Evolutionary conservation across 92 coral and sea anemone genomes (phyloP).

Genomic region (Epizoanthus stellaris): DNA sequence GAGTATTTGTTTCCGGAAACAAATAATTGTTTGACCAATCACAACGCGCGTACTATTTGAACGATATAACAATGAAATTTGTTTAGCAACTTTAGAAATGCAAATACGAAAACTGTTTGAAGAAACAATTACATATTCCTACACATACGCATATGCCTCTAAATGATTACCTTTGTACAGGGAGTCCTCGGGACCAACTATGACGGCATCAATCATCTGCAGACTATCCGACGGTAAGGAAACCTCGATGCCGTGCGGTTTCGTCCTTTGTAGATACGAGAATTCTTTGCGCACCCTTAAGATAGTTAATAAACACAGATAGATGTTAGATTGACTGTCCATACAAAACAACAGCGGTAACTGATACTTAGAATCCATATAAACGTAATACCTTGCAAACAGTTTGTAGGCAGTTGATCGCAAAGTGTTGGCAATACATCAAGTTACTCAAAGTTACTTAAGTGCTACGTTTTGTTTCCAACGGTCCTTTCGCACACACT

Average conservation of each 20-base stretch:
- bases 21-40: no score
- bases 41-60: no score
- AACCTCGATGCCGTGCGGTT: constrained; percentile 84
- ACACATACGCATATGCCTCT: no score
- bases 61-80: no score
- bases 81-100: no score
- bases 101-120: no score
- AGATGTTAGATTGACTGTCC: background rate
- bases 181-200: constrained; percentile 71
- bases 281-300: constrained; percentile 73
- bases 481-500: no score
- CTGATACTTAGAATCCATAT: background rate
- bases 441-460: no score
- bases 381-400: background rate
- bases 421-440: no score
- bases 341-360: background rate
- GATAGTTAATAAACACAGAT: background rate
- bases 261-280: constrained; percentile 52
- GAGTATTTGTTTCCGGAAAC: no score
- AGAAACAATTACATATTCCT: no score
- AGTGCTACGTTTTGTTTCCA: no score
- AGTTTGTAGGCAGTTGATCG: background rate
- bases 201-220: constrained; percentile 70
- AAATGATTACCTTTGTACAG: background rate
- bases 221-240: constrained; percentile 76